Conservation (phyloP, 1,140 invertebrate species). For the Marisa cornuarietis region DNA sequence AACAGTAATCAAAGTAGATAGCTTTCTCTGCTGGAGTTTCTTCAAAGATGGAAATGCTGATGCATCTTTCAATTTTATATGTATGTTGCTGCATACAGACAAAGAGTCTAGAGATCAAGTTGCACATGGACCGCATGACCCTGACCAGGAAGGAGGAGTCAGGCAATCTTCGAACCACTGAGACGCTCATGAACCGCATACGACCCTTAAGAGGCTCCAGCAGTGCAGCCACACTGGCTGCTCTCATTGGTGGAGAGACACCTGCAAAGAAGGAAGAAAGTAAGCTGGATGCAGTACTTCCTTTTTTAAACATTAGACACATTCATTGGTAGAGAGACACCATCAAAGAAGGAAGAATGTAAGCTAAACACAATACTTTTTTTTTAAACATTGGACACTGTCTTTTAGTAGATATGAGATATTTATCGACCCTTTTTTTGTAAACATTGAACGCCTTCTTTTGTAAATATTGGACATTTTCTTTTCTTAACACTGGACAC, state of each 20-base stretch:
- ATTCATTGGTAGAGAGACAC: no score
- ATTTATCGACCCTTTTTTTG: no score
- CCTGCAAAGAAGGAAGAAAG: conserved; percentile 54
- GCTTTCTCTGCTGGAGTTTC: background rate
- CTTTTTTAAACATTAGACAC: no score
- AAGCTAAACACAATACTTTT: no score
- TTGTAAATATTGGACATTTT: no score
- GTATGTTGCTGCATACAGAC: conserved; percentile 15
- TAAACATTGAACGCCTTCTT: no score
- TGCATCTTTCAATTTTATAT: background rate
- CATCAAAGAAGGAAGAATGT: no score
- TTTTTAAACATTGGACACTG: no score
- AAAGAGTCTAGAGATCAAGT: conserved; percentile 14
- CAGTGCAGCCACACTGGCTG: conserved; percentile 55
- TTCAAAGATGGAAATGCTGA: background rate
- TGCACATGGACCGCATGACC: conserved; percentile 30
- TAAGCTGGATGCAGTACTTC: no score
- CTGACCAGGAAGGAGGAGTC: conserved; percentile 59
- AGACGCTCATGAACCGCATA: conserved; percentile 56
- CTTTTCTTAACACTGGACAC: no score
- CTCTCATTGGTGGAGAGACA: conserved; percentile 55
- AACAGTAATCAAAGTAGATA: background rate
- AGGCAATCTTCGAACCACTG: conserved; percentile 53
- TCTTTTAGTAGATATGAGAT: no score
- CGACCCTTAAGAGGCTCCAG: conserved; percentile 55